These are phyloP conservation scores for Mus pahari DNA, from an alignment of 2,113 vertebrate genomes.

Conservation along the genomic window DNA sequence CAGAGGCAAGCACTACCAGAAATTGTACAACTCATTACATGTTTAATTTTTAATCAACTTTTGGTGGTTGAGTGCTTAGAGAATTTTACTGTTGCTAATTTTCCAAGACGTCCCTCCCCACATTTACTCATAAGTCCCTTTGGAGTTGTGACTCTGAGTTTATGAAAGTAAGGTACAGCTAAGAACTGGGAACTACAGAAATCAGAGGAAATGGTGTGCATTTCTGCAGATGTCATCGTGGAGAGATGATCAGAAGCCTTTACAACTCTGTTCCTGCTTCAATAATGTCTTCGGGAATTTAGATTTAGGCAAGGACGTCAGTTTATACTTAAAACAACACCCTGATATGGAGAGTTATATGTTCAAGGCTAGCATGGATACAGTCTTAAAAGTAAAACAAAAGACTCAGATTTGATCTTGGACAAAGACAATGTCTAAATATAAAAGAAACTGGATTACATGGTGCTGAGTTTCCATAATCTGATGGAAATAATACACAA, in stretches of 20 bases:
- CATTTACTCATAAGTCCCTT: not conserved
- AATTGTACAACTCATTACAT: not conserved
- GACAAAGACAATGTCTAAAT: not conserved
- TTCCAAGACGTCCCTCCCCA: not conserved
- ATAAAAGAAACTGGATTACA: not conserved
- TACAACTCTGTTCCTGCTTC: not conserved
- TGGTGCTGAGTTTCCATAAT: not conserved
- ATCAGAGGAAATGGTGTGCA: not conserved
- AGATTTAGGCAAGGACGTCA: not conserved
- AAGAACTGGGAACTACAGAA: not conserved
- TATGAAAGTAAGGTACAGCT: not conserved
- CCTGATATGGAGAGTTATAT: no score
- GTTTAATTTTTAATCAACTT: not conserved
- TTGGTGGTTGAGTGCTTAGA: not conserved
- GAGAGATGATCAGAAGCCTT: not conserved
- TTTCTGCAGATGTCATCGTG: not conserved
- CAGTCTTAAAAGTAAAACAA: not conserved
- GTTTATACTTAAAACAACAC: not conserved
- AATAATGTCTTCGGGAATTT: not conserved
- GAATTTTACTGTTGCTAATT: not conserved
- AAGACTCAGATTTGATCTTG: not conserved
- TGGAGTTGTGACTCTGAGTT: not conserved
- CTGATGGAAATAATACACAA: not conserved
- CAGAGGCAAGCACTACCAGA: not conserved
- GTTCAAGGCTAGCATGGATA: not conserved